Evolutionary conservation across 92 coral and sea anemone species (phyloP).

Genomic region (Montipora capitata): DNA sequence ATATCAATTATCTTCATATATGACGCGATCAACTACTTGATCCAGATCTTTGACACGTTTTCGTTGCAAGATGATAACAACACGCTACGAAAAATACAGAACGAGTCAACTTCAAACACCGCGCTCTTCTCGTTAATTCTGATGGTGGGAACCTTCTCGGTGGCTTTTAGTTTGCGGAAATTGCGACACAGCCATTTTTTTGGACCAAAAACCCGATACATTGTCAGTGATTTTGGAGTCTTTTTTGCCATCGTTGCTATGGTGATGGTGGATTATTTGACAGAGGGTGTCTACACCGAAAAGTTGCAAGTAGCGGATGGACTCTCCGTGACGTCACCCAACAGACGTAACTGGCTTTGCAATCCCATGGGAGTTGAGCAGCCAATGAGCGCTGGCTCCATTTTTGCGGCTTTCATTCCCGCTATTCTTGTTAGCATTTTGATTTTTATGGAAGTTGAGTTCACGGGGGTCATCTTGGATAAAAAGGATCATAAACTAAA

Average conservation of each 20-base stretch:
- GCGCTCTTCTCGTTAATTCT: conserved; percentile 90
- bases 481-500: conserved; percentile 97
- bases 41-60: conserved; percentile 63
- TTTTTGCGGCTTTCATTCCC: conserved; percentile 91
- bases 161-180: conserved; percentile 86
- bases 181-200: conserved; percentile 96
- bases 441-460: conserved; percentile 98
- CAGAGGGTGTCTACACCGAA: conserved; percentile 79
- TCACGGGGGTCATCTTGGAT: conserved; percentile 95
- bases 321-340: conserved; percentile 79
- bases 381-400: conserved; percentile 65
- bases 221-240: conserved; percentile 97
- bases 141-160: conserved; percentile 93
- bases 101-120: conserved; percentile 71
- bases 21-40: conserved; percentile 84
- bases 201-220: conserved; percentile 86
- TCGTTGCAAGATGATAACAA: conserved; percentile 47
- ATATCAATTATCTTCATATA: conserved; percentile 93
- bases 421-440: conserved; percentile 97
- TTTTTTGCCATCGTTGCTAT: conserved; percentile 92
- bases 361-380: conserved; percentile 93
- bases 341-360: conserved; percentile 85
- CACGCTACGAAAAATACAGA: neutral
- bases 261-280: conserved; percentile 86
- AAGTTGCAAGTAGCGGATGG: conserved; percentile 90